These are phyloP conservation scores for Ophthalmolycus amberensis DNA, from an alignment of 2,113 vertebrate species.

Conservation along the genomic window DNA sequence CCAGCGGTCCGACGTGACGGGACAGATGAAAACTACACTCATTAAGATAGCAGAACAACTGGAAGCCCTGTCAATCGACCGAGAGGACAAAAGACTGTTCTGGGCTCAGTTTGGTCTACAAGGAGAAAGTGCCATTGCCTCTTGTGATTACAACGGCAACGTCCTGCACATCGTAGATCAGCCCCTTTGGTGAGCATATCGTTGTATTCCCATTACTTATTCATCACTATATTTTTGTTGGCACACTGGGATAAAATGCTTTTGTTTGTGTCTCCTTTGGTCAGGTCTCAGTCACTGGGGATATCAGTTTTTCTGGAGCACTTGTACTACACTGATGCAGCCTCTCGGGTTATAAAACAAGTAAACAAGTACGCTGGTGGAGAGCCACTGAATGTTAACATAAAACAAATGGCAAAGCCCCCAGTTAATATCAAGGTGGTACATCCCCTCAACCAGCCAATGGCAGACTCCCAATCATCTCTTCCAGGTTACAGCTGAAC, in stretches of 20 bases:
- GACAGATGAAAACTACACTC: slow-evolving; percentile 72
- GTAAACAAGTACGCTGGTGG: slow-evolving; percentile 88
- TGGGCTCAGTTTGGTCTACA: slow-evolving; percentile 85
- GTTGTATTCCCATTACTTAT: background rate
- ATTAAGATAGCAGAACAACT: slow-evolving; percentile 80
- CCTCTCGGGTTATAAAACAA: slow-evolving; percentile 82
- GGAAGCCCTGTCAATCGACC: slow-evolving; percentile 83
- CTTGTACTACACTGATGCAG: slow-evolving; percentile 87
- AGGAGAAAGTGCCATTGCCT: slow-evolving; percentile 76
- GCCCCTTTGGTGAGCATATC: slow-evolving; percentile 78
- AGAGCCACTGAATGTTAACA: slow-evolving; percentile 80
- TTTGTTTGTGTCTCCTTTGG: slow-evolving; percentile 3
- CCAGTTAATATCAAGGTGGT: slow-evolving; percentile 86
- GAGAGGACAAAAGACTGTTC: slow-evolving; percentile 84
- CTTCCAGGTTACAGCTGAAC: slow-evolving; percentile 63
- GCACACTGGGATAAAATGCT: background rate
- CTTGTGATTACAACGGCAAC: slow-evolving; percentile 89
- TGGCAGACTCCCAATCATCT: slow-evolving; percentile 33
- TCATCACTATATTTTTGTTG: background rate
- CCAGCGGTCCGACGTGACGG: slow-evolving; percentile 79
- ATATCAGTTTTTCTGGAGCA: slow-evolving; percentile 87
- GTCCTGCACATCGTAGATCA: slow-evolving; percentile 78
- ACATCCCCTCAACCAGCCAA: slow-evolving; percentile 85
- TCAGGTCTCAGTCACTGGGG: slow-evolving; percentile 80
- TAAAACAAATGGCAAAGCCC: slow-evolving; percentile 74